Evolutionary conservation across 2,113 vertebrate species (phyloP).

Genomic region (Polyodon spathula): DNA sequence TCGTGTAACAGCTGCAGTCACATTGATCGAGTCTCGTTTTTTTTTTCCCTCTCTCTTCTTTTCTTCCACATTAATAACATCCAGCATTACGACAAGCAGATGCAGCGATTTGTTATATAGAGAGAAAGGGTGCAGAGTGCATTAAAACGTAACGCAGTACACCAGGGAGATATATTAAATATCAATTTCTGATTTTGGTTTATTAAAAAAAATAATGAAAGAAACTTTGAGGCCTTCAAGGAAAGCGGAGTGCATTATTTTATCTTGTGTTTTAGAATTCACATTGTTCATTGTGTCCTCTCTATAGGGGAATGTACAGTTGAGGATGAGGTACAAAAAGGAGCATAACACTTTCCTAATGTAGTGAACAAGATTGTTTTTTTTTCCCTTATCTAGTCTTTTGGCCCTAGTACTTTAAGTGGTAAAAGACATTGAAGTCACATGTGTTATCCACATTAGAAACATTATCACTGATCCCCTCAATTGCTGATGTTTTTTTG

Average conservation of each 20-base stretch:
- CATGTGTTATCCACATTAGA: too few relatives aligned
- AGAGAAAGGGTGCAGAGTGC: conserved; percentile 32
- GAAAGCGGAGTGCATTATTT: conserved; percentile 27
- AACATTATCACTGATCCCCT: too few relatives aligned
- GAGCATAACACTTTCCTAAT: too few relatives aligned
- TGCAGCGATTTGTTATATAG: conserved; percentile 22
- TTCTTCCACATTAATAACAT: conserved; percentile 27
- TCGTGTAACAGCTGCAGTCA: conserved; percentile 49
- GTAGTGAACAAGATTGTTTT: too few relatives aligned
- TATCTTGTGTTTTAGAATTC: background rate
- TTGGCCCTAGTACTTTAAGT: too few relatives aligned
- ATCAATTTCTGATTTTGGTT: conserved; percentile 40
- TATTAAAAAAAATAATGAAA: conserved; percentile 40
- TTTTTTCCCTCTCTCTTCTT: conserved; percentile 25
- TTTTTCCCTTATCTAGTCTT: too few relatives aligned
- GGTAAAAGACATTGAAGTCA: too few relatives aligned
- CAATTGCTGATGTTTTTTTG: too few relatives aligned
- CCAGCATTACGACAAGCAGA: conserved; percentile 11
- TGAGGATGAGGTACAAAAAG: too few relatives aligned
- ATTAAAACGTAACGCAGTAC: conserved; percentile 26
- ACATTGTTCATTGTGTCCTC: conserved; percentile 15
- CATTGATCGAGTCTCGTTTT: conserved; percentile 46
- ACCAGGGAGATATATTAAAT: conserved; percentile 32
- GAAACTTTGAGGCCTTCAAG: conserved; percentile 16
- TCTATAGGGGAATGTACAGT: conserved; percentile 15